Evolutionary conservation across 37 sponge, comb jelly and placozoan species (phyloP).

Genomic region (Axinella damicornis): DNA sequence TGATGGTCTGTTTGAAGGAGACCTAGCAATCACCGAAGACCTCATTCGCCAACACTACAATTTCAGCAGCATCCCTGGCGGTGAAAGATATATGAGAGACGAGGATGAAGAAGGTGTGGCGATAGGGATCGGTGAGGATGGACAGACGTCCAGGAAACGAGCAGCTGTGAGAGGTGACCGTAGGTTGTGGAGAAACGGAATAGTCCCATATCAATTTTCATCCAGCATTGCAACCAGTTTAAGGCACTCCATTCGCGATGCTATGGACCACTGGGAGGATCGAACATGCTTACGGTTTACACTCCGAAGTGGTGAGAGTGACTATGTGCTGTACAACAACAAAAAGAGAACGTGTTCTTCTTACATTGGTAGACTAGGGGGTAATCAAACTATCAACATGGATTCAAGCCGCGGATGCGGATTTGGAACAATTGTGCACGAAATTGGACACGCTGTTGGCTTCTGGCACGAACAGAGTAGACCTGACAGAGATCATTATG

Average conservation of each 20-base stretch:
- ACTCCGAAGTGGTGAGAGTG: background rate
- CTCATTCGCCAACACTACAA: background rate
- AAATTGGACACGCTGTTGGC: too few species aligned
- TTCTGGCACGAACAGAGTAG: too few species aligned
- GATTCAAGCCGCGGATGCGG: background rate
- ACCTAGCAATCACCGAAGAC: background rate
- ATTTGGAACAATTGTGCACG: background rate
- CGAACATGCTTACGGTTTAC: slow-evolving; percentile 7
- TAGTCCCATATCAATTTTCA: background rate
- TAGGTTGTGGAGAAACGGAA: background rate
- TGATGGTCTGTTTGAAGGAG: background rate
- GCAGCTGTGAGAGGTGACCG: background rate
- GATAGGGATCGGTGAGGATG: too few species aligned
- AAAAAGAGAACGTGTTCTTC: background rate
- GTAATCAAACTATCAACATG: slow-evolving; percentile 3
- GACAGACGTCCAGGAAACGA: background rate
- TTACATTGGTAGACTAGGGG: background rate
- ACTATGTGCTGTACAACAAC: too few species aligned
- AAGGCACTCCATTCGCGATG: background rate
- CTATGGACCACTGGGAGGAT: slow-evolving; percentile 13
- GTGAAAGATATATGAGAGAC: background rate
- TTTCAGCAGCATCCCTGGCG: background rate
- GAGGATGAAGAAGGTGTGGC: too few species aligned
- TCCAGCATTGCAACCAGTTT: background rate
- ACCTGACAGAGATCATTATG: too few species aligned